These are phyloP conservation scores for Oceanodroma leucorhoa DNA, from an alignment of 2,797 vertebrate species.

Conservation along the genomic window DNA sequence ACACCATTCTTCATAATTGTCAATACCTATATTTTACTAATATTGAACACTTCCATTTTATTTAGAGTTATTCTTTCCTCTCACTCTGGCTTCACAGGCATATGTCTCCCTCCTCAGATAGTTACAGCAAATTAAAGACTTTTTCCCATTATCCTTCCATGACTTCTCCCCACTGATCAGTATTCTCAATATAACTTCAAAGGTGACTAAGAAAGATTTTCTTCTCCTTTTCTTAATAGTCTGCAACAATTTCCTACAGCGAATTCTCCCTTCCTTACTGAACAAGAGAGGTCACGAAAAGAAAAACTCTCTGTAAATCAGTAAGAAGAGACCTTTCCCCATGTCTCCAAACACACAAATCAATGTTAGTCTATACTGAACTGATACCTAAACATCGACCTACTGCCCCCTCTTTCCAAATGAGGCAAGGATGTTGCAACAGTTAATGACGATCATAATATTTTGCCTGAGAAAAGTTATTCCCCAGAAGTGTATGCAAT, in stretches of 20 bases:
- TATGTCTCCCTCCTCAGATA: not conserved
- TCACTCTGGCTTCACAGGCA: not conserved
- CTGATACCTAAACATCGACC: not conserved
- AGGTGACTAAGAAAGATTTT: not conserved
- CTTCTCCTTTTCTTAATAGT: not conserved
- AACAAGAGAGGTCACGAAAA: not conserved
- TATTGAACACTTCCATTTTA: not conserved
- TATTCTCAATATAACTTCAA: not conserved
- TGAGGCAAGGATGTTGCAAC: not conserved
- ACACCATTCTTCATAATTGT: not conserved
- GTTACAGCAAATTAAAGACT: not conserved
- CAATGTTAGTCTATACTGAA: not conserved
- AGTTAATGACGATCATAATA: not conserved
- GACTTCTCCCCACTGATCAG: not conserved
- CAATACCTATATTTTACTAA: not conserved
- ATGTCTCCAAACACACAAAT: not conserved
- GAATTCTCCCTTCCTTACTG: not conserved
- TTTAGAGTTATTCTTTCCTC: not conserved
- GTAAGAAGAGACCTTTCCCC: not conserved
- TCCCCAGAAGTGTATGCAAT: fast-evolving
- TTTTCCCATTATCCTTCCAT: not conserved
- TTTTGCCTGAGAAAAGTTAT: not conserved
- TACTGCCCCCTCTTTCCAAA: not conserved
- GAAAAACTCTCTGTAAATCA: not conserved
- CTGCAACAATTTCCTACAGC: not conserved